phyloP scores from a whole-genome alignment of 1,140 invertebrate genomes.

The Palaemon carinicauda region DNA sequence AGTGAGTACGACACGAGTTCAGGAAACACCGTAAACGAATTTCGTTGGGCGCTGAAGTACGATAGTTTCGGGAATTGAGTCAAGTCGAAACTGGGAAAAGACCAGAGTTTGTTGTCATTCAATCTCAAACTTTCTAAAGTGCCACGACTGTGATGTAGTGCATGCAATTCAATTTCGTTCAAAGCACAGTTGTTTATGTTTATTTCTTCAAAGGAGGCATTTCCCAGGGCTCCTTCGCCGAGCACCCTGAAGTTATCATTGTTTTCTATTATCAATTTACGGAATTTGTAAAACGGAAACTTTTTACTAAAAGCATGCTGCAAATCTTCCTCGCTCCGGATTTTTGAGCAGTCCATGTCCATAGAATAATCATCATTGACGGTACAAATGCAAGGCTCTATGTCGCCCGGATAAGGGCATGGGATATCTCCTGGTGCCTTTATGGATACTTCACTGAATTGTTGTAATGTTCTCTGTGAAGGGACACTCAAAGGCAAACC shows the following conservation, averaged over 20 bases:
- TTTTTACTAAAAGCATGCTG: not conserved
- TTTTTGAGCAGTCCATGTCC: not conserved
- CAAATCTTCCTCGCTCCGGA: not conserved
- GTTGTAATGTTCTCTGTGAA: no score
- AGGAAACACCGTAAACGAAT: no score
- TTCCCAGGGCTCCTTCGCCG: not conserved
- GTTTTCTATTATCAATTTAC: not conserved
- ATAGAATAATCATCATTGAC: not conserved
- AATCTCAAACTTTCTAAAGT: no score
- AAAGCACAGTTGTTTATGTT: not conserved
- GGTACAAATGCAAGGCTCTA: not conserved
- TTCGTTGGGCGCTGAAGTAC: no score
- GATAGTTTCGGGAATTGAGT: no score
- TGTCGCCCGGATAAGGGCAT: not conserved
- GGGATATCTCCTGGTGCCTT: no score
- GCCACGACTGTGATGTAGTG: no score
- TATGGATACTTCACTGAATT: no score
- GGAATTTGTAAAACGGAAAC: not conserved
- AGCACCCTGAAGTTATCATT: not conserved
- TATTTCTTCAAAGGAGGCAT: not conserved
- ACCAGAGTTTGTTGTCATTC: no score
- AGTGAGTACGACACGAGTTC: no score
- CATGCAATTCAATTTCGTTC: not conserved
- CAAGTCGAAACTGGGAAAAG: no score
- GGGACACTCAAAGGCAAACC: no score